Conservation (phyloP, 2,888 invertebrate species). For the Cephus spinipes region DNA sequence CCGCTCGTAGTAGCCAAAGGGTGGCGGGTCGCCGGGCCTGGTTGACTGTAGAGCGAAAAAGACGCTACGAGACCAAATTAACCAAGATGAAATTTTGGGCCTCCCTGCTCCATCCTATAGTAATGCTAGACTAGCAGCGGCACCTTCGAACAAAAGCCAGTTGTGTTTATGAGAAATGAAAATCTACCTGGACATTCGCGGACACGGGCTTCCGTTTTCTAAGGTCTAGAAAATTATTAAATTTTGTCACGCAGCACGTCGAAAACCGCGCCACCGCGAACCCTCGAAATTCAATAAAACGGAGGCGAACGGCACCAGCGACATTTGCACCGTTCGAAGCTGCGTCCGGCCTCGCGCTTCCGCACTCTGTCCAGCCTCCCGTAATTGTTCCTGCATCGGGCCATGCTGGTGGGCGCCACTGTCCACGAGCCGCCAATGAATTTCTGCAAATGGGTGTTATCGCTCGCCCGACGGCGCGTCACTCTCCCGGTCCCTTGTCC, state of each 20-base stretch:
- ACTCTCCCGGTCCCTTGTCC: background rate
- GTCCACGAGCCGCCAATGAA: background rate
- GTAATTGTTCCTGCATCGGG: background rate
- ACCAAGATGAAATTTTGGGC: slow-evolving; percentile 18
- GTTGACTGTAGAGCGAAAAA: slow-evolving; percentile 16
- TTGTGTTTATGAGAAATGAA: slow-evolving; percentile 32
- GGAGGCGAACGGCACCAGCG: background rate
- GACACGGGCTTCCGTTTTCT: background rate
- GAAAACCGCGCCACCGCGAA: background rate
- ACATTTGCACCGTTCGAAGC: background rate
- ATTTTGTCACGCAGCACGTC: slow-evolving; percentile 11
- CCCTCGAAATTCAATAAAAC: background rate
- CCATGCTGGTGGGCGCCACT: background rate
- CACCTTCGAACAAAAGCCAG: slow-evolving; percentile 27
- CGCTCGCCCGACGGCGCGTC: background rate
- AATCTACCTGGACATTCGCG: background rate
- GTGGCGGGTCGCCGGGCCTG: background rate
- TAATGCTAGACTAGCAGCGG: slow-evolving; percentile 1
- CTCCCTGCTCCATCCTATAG: slow-evolving; percentile 2
- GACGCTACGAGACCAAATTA: slow-evolving; percentile 27
- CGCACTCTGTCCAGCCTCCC: background rate
- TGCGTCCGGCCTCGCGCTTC: background rate
- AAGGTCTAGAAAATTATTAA: slow-evolving; percentile 28
- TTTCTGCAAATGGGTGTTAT: background rate
- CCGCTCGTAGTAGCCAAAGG: slow-evolving; percentile 21